Conservation (phyloP, 1,140 invertebrate species). For the Pantala flavescens region DNA sequence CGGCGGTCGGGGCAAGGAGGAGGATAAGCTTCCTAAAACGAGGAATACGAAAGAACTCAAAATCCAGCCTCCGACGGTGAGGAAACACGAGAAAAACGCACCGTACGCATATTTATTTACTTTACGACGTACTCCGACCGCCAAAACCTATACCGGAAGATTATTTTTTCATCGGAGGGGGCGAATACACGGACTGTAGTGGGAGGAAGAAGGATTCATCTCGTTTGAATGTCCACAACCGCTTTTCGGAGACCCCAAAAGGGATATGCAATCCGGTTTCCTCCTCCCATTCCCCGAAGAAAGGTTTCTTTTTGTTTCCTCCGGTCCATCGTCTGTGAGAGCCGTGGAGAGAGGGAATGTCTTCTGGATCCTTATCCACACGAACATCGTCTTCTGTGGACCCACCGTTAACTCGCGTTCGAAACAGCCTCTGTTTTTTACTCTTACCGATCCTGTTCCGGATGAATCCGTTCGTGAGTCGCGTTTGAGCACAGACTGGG, state of each 20-base stretch:
- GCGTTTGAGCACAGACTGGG: no score
- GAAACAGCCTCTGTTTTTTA: background rate
- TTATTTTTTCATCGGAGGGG: background rate
- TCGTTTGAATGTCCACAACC: background rate
- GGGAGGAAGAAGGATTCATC: background rate
- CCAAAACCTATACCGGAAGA: no score
- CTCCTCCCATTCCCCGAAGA: background rate
- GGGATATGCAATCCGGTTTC: constrained; percentile 3
- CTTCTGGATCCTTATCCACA: background rate
- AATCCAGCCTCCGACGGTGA: no score
- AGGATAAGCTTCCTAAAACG: no score
- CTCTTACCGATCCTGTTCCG: background rate
- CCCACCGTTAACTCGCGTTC: background rate
- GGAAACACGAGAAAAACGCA: no score
- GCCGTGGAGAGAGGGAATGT: background rate
- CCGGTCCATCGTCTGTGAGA: background rate
- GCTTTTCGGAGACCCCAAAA: background rate
- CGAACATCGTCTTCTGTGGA: background rate
- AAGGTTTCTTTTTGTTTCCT: background rate
- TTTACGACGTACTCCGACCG: no score
- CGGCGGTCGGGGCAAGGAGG: no score
- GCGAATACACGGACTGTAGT: background rate
- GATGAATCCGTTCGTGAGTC: no score
- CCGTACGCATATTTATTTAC: no score
- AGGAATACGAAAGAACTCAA: no score